Evolutionary conservation across 2,888 invertebrate genomes (phyloP).

Genomic region (Drosophila stalkeri): DNA sequence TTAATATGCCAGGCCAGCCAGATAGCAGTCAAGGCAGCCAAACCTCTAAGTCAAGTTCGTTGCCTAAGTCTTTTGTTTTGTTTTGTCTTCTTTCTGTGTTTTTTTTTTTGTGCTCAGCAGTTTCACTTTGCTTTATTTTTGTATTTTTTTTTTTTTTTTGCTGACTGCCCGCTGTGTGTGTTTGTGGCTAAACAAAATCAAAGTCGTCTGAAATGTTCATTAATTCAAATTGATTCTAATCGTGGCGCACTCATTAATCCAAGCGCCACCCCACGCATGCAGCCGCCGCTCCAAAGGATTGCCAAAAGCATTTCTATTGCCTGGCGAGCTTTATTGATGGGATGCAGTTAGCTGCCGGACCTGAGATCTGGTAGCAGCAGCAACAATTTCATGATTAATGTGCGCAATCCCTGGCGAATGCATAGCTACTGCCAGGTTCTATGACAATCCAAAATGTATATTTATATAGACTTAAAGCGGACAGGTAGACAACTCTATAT

Average conservation of each 20-base stretch:
- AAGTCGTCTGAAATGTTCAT: constrained; percentile 71
- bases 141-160: constrained; percentile 20
- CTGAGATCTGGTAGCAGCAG: constrained; percentile 23
- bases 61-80: constrained; percentile 80
- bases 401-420: constrained; percentile 14
- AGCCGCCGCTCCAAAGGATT: constrained; percentile 21
- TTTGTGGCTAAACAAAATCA: constrained; percentile 74
- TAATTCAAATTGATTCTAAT: constrained; percentile 80
- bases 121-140: not conserved
- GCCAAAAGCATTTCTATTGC: constrained; percentile 64
- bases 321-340: constrained; percentile 66
- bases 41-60: constrained; percentile 68
- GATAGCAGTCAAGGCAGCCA: constrained; percentile 32
- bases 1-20: constrained; percentile 59
- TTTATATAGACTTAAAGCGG: constrained; percentile 10
- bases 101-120: constrained; percentile 1
- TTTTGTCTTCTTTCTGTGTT: constrained; percentile 17
- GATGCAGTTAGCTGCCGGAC: constrained; percentile 37
- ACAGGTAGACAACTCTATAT: constrained; percentile 29
- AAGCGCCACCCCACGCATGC: constrained; percentile 76
- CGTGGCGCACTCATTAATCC: constrained; percentile 74
- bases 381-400: constrained; percentile 64
- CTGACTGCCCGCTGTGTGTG: constrained; percentile 54
- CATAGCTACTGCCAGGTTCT: constrained; percentile 40
- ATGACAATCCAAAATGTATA: constrained; percentile 49